phyloP scores from a whole-genome alignment of 2,797 vertebrate genomes.

The Numenius phaeopus region DNA sequence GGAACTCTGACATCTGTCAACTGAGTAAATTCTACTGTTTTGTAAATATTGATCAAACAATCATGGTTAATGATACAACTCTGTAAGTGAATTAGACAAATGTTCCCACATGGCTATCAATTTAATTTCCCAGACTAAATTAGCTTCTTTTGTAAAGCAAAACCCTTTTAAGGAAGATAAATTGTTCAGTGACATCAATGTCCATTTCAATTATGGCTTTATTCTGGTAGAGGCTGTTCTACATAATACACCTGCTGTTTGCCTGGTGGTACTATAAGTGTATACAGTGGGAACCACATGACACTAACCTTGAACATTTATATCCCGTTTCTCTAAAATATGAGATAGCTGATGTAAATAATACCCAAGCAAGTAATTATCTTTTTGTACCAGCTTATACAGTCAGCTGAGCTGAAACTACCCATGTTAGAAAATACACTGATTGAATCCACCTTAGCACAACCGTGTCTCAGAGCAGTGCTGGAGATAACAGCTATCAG shows the following conservation, averaged over 20 bases:
- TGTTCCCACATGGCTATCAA: conserved; percentile 67
- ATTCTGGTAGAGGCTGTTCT: neutral
- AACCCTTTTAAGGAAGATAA: conserved; percentile 70
- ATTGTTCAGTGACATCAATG: conserved; percentile 55
- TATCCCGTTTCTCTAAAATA: neutral
- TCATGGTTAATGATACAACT: conserved; percentile 73
- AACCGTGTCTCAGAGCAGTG: fast-evolving
- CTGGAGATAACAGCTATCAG: neutral
- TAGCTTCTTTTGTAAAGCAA: conserved; percentile 62
- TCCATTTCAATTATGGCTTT: conserved; percentile 66
- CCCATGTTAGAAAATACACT: neutral
- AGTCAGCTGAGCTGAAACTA: neutral
- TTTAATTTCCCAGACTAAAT: conserved; percentile 75
- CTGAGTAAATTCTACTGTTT: conserved; percentile 60
- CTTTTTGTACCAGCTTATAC: neutral
- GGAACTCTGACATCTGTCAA: conserved; percentile 54
- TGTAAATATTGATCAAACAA: conserved; percentile 77
- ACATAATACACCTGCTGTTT: neutral
- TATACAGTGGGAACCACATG: neutral
- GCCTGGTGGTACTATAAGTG: neutral
- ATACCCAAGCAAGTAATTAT: neutral
- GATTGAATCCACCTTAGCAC: neutral
- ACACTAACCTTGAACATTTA: neutral
- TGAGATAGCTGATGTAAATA: neutral
- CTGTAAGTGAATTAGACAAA: conserved; percentile 77